These are phyloP conservation scores for Epinephelus fuscoguttatus DNA, from an alignment of 2,113 vertebrate genomes.

Conservation along the genomic window DNA sequence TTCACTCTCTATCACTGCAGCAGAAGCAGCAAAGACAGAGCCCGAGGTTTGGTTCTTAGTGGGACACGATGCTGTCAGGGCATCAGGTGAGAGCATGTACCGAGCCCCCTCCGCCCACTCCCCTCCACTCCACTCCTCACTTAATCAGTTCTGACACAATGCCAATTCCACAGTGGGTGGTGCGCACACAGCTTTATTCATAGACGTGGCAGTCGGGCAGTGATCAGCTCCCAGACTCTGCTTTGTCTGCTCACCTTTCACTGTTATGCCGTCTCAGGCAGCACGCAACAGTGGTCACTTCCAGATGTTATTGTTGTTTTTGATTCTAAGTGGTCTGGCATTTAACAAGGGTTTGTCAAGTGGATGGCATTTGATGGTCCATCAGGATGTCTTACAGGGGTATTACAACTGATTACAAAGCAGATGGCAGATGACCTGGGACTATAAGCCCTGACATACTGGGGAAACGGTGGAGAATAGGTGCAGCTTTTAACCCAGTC, in stretches of 20 bases:
- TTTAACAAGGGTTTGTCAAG: constrained; percentile 26
- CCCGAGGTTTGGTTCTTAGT: constrained; percentile 69
- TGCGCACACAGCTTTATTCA: constrained; percentile 50
- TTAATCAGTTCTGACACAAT: constrained; percentile 79
- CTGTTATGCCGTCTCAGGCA: constrained; percentile 34
- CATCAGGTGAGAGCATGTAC: constrained; percentile 72
- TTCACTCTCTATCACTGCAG: constrained; percentile 59
- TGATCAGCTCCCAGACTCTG: constrained; percentile 47
- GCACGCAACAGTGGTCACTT: constrained; percentile 30
- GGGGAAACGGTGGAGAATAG: constrained; percentile 25
- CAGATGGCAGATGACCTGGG: constrained; percentile 40
- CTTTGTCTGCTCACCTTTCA: constrained; percentile 36
- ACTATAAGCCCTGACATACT: constrained; percentile 29
- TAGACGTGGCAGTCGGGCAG: constrained; percentile 61
- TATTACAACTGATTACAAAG: constrained; percentile 40
- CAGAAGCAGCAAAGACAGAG: constrained; percentile 45
- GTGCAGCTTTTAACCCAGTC: constrained; percentile 58
- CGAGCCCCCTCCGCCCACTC: not conserved
- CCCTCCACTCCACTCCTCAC: constrained; percentile 25
- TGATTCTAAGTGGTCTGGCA: constrained; percentile 40
- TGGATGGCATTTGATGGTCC: constrained; percentile 16
- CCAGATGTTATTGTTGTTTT: constrained; percentile 40
- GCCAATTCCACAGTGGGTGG: constrained; percentile 78
- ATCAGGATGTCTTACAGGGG: constrained; percentile 31
- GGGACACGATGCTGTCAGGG: constrained; percentile 64